A percentile compares a stretch with the other conserved stretches of the same genome.
Conservation (phyloP, 2,888 invertebrate genomes). For the Helleia helle region DNA sequence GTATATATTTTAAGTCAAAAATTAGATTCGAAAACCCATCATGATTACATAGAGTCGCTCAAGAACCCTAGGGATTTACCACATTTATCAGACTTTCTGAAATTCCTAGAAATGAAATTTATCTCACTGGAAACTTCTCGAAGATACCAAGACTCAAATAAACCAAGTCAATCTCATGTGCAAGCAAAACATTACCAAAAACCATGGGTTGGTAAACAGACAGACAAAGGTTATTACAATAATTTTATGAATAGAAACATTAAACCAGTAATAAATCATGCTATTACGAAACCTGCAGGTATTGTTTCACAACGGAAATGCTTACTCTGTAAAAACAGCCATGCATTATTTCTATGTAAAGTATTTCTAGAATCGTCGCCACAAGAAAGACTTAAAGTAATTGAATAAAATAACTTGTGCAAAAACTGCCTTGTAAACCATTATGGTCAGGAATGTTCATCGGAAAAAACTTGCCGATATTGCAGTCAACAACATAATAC, state of each 20-base stretch:
- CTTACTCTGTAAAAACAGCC: background rate
- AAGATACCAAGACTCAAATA: slow-evolving; percentile 10
- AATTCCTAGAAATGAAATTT: slow-evolving; percentile 14
- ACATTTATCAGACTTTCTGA: slow-evolving; percentile 12
- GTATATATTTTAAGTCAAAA: slow-evolving; percentile 19
- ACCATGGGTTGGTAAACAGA: background rate
- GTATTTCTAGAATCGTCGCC: slow-evolving; percentile 9
- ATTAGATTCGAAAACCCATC: slow-evolving; percentile 15
- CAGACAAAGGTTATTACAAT: background rate
- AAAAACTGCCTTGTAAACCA: slow-evolving; percentile 18
- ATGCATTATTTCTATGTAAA: slow-evolving; percentile 7
- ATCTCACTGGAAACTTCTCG: slow-evolving; percentile 12
- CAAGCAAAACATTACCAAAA: slow-evolving; percentile 3
- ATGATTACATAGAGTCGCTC: slow-evolving; percentile 15
- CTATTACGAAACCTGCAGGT: slow-evolving; percentile 1
- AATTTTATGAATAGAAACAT: background rate
- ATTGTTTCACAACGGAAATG: background rate
- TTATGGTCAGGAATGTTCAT: slow-evolving; percentile 16
- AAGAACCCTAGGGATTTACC: slow-evolving; percentile 14
- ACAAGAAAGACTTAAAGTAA: background rate
- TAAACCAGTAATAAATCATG: slow-evolving; percentile 4
- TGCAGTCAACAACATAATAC: slow-evolving; percentile 14
- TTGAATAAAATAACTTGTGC: slow-evolving; percentile 13
- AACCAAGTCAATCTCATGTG: background rate
- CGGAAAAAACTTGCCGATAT: slow-evolving; percentile 12